Percentiles rank a stretch among this genome's conserved stretches.
Evolutionary conservation across 2,888 invertebrate species (phyloP).

Genomic region (Phengaris alcon): DNA sequence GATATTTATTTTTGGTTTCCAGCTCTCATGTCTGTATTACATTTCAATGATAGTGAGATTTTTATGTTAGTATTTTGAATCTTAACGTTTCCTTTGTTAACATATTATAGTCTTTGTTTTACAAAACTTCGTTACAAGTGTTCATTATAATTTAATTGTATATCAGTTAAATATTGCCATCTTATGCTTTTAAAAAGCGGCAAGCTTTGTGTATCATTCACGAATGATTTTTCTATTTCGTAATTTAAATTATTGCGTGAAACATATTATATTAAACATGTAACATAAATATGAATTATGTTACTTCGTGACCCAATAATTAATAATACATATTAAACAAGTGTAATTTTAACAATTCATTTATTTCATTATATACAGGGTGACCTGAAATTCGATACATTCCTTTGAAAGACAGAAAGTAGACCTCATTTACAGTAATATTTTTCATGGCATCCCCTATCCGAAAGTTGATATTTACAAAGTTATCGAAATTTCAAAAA

Average conservation of each 20-base stretch:
- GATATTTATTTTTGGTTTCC: slow-evolving; percentile 42
- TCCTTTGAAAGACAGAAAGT: no score
- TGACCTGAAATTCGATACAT: no score
- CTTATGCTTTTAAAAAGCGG: no score
- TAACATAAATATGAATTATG: neutral
- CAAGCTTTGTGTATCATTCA: neutral
- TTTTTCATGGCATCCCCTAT: no score
- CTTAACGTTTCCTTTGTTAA: neutral
- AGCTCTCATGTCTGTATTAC: slow-evolving; percentile 16
- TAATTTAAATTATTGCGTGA: no score
- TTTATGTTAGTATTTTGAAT: slow-evolving; percentile 14
- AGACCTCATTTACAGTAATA: no score
- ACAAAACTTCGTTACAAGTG: neutral
- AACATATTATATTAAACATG: neutral
- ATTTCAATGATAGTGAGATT: neutral
- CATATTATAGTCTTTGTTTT: neutral
- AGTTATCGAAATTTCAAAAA: no score
- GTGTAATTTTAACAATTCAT: neutral
- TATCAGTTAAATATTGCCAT: no score
- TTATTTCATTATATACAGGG: neutral
- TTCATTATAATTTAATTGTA: no score
- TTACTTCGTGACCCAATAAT: neutral
- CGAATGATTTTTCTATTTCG: neutral
- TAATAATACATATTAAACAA: neutral
- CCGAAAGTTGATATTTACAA: no score